phyloP scores from a whole-genome alignment of 2,113 vertebrate species.

The Bufo bufo region DNA sequence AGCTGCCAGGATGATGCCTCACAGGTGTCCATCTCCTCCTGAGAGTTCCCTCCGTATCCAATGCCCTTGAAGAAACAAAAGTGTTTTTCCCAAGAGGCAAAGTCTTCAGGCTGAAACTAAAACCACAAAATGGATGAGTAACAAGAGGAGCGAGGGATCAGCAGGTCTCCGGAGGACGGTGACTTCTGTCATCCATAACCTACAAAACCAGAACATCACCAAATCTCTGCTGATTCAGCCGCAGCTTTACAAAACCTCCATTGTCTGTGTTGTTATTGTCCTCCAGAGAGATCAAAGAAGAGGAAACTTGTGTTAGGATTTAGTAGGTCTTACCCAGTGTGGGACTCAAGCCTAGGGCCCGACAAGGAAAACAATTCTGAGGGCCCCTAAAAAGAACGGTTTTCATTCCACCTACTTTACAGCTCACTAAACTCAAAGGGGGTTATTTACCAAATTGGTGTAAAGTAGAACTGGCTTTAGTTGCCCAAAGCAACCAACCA shows the following conservation, averaged over 20 bases:
- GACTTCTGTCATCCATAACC: background rate
- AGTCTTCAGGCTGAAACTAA: background rate
- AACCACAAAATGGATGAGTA: constrained; percentile 4
- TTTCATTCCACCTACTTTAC: no score
- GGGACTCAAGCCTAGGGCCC: no score
- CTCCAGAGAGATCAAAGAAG: background rate
- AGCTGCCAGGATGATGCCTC: background rate
- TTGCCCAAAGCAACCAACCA: no score
- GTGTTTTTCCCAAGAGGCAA: background rate
- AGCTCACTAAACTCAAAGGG: no score
- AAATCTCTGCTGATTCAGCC: constrained; percentile 16
- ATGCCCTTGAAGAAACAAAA: background rate
- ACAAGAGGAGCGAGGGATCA: background rate
- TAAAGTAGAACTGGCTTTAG: no score
- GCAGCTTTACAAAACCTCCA: background rate
- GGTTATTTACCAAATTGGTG: no score
- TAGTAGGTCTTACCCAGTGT: background rate
- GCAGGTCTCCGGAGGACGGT: background rate
- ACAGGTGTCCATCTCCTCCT: background rate
- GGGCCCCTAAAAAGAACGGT: no score
- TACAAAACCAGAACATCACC: background rate
- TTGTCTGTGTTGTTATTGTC: background rate
- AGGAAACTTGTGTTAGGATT: background rate
- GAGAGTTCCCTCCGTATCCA: background rate
- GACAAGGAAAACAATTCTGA: no score